Conservation (phyloP, 2,888 invertebrate species). For the Operophtera brumata region DNA sequence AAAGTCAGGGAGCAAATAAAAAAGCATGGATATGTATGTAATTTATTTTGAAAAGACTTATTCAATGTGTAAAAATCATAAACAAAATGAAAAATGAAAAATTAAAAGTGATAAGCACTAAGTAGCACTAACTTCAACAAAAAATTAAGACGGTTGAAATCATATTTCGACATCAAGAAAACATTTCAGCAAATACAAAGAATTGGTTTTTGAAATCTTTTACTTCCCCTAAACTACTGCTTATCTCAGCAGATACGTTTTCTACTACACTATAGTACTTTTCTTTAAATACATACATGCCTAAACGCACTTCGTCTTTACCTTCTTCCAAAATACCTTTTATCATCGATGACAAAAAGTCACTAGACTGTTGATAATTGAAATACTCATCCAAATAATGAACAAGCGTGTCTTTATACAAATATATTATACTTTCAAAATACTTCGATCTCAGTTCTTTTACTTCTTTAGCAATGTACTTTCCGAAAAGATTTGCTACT, state of each 20-base stretch:
- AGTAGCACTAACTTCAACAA: neutral
- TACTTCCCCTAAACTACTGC: neutral
- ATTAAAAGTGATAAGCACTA: neutral
- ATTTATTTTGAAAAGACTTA: neutral
- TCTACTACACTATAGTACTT: slow-evolving; percentile 2
- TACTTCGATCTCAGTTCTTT: slow-evolving; percentile 12
- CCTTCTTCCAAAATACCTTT: slow-evolving; percentile 16
- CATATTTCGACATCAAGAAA: neutral
- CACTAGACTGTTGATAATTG: slow-evolving; percentile 11
- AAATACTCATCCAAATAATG: slow-evolving; percentile 15
- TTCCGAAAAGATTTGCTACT: slow-evolving; percentile 51
- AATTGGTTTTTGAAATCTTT: slow-evolving; percentile 2
- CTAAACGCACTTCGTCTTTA: slow-evolving; percentile 13
- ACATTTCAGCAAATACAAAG: slow-evolving; percentile 2
- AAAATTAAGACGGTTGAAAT: neutral
- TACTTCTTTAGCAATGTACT: slow-evolving; percentile 30
- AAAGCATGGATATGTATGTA: neutral
- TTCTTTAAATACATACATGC: slow-evolving; percentile 14
- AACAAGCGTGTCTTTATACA: slow-evolving; percentile 10
- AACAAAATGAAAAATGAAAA: neutral
- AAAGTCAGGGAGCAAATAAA: neutral
- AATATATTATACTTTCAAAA: slow-evolving; percentile 15
- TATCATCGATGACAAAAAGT: slow-evolving; percentile 10
- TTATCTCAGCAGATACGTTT: neutral
- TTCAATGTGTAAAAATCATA: too few relatives aligned